phyloP scores from a whole-genome alignment of 2,113 vertebrate genomes.

The Rissa tridactyla region DNA sequence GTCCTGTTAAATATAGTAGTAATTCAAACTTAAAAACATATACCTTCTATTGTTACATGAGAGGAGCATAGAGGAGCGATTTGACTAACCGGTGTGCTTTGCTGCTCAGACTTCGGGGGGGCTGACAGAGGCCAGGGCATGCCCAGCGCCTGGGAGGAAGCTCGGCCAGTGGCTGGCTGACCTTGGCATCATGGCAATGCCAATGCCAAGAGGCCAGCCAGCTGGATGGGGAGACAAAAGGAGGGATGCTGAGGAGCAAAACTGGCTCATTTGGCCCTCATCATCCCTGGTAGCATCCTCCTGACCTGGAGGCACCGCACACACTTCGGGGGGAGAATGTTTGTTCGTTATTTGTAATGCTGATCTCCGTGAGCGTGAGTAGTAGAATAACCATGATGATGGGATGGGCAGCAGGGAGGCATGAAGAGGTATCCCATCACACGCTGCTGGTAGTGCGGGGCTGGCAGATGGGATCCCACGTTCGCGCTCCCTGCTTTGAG shows the following conservation, averaged over 20 bases:
- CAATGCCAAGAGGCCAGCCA: background rate
- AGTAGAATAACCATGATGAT: background rate
- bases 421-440: background rate
- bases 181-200: background rate
- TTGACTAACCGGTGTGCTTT: constrained; percentile 67
- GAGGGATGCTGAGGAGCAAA: background rate
- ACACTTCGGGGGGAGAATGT: background rate
- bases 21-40: constrained; percentile 76
- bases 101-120: constrained; percentile 76
- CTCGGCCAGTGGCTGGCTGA: background rate
- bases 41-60: constrained; percentile 78
- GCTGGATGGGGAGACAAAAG: background rate
- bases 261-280: background rate
- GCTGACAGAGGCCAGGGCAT: background rate
- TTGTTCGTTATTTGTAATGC: background rate
- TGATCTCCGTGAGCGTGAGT: background rate
- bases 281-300: background rate
- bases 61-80: constrained; percentile 67
- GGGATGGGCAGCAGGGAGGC: background rate
- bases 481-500: background rate
- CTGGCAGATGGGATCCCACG: background rate
- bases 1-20: constrained; percentile 81
- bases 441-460: background rate
- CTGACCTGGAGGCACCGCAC: background rate
- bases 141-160: background rate